Evolutionary conservation across 92 coral and sea anemone species (phyloP).

Genomic region (Palythoa caribaeorum): DNA sequence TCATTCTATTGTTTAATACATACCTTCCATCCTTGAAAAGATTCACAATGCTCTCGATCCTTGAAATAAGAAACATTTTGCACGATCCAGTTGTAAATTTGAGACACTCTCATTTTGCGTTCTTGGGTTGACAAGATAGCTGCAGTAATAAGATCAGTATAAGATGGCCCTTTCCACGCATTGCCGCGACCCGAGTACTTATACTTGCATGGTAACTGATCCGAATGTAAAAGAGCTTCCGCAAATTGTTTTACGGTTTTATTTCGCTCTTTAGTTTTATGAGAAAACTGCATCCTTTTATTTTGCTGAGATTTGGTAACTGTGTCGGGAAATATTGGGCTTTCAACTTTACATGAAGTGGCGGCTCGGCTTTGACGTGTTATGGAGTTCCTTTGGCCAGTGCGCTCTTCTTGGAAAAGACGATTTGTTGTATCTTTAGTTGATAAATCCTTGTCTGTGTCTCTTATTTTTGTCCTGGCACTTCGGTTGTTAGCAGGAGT

Average conservation of each 20-base stretch:
- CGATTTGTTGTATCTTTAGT: neutral
- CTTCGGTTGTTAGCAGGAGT: neutral
- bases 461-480: neutral
- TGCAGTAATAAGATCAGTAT: constrained; percentile 79
- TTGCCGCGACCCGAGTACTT: constrained; percentile 28
- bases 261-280: neutral
- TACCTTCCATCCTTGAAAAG: constrained; percentile 92
- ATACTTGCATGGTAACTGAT: neutral
- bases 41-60: constrained; percentile 75
- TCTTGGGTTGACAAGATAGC: constrained; percentile 70
- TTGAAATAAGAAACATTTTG: constrained; percentile 76
- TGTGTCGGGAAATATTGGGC: neutral
- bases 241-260: neutral
- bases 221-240: constrained; percentile 4
- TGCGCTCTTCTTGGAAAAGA: neutral
- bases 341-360: neutral
- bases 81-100: constrained; percentile 85
- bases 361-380: constrained; percentile 8
- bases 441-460: neutral
- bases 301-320: neutral
- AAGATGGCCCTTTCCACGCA: constrained; percentile 86
- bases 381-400: neutral
- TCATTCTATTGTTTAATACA: neutral
- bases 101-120: constrained; percentile 72
- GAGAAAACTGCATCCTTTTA: neutral